Conservation (phyloP, 2,797 vertebrate species). For the Falco cherrug region DNA sequence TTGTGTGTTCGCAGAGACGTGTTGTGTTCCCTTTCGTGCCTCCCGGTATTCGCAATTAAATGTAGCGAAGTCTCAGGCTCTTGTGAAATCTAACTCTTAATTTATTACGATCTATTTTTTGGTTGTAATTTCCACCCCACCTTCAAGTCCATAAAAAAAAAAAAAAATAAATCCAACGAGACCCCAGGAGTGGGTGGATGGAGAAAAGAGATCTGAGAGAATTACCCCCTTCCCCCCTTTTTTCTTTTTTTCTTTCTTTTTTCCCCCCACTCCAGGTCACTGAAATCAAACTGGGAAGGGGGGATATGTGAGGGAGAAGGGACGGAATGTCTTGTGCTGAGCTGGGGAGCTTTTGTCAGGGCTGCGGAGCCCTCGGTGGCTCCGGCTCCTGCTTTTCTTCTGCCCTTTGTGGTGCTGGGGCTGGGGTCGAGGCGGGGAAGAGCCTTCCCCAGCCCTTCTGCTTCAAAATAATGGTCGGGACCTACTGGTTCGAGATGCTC, state of each 20-base stretch:
- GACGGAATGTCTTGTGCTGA: background rate
- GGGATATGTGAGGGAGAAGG: background rate
- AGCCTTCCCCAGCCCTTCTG: background rate
- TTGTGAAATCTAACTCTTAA: background rate
- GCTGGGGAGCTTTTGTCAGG: background rate
- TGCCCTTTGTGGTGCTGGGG: slow-evolving; percentile 18
- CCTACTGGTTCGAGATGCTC: background rate
- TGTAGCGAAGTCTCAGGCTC: background rate
- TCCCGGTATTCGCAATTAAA: background rate
- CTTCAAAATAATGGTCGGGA: background rate
- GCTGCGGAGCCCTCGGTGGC: background rate
- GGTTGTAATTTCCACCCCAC: background rate
- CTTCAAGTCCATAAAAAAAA: background rate
- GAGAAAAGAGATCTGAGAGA: background rate
- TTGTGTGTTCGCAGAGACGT: background rate
- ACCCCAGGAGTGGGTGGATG: background rate
- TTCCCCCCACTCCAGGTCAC: accelerated
- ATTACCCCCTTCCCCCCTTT: accelerated
- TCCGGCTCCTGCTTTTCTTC: slow-evolving; percentile 17
- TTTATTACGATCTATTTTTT: background rate
- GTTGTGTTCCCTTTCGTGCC: background rate
- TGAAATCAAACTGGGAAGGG: background rate
- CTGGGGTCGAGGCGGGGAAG: background rate
- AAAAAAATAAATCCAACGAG: background rate
- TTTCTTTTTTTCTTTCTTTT: background rate